Percentiles rank a stretch among this genome's conserved stretches.
These are phyloP conservation scores for Pocota personata DNA, from an alignment of 2,888 invertebrate species.

Conservation along the genomic window DNA sequence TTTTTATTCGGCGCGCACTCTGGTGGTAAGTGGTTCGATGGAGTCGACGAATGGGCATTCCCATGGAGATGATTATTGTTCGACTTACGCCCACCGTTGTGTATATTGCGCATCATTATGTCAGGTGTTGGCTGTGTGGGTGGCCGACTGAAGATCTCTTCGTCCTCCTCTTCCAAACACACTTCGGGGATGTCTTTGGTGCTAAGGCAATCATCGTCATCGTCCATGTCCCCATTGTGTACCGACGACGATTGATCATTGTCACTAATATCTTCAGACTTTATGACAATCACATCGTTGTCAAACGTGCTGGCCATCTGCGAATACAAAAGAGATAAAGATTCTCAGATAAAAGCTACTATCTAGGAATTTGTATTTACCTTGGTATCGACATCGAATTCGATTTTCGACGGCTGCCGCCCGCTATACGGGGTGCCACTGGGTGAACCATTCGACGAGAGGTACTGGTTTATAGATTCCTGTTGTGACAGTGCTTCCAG, in stretches of 20 bases:
- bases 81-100: constrained; percentile 39
- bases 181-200: constrained; percentile 82
- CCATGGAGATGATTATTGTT: constrained; percentile 74
- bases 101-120: constrained; percentile 31
- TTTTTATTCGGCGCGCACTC: constrained; percentile 75
- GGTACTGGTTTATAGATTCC: constrained; percentile 80
- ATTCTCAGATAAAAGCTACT: constrained; percentile 18
- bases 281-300: constrained; percentile 81
- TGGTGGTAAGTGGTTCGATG: constrained; percentile 71
- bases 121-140: constrained; percentile 62
- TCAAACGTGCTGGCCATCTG: constrained; percentile 77
- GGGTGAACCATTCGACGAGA: constrained; percentile 80
- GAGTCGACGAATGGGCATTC: constrained; percentile 76
- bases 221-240: constrained; percentile 78
- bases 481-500: constrained; percentile 81
- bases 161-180: constrained; percentile 81
- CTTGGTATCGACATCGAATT: constrained; percentile 81
- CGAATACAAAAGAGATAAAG: constrained; percentile 28
- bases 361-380: constrained; percentile 74
- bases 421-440: constrained; percentile 74
- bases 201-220: constrained; percentile 81
- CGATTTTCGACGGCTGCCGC: constrained; percentile 76
- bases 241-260: constrained; percentile 80
- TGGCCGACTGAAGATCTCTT: constrained; percentile 80
- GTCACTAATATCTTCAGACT: constrained; percentile 82